Evolutionary conservation across 2,113 vertebrate species (phyloP).

Genomic region (Picathartes gymnocephalus): DNA sequence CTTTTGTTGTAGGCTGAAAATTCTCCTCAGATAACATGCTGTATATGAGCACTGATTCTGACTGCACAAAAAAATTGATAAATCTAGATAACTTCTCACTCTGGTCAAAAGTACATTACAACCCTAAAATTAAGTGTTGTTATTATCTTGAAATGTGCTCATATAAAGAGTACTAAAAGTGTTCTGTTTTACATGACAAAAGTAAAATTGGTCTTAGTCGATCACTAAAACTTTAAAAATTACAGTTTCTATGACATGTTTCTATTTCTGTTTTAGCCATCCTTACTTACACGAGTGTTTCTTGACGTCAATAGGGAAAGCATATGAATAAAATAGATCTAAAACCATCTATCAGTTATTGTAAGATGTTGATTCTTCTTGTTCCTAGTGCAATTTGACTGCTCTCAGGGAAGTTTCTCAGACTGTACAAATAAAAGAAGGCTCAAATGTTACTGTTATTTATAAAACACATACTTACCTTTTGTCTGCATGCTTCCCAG

Average conservation of each 20-base stretch:
- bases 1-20: neutral
- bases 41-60: neutral
- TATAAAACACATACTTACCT: neutral
- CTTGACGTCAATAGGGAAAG: neutral
- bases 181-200: neutral
- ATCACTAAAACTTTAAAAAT: neutral
- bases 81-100: neutral
- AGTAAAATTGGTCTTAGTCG: neutral
- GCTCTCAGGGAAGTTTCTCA: neutral
- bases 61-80: neutral
- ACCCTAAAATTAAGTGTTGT: neutral
- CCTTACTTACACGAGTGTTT: neutral
- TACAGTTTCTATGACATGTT: neutral
- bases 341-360: neutral
- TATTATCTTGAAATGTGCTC: neutral
- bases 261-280: neutral
- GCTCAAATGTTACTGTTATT: neutral
- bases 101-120: neutral
- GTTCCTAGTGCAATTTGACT: neutral
- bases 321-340: neutral
- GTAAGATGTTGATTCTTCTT: neutral
- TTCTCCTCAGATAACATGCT: neutral
- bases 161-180: neutral
- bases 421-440: neutral
- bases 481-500: neutral